Percentiles rank a stretch among this genome's conserved stretches.
phyloP scores from a whole-genome alignment of 1,140 invertebrate species.

The Aphelinus atriplicis region DNA sequence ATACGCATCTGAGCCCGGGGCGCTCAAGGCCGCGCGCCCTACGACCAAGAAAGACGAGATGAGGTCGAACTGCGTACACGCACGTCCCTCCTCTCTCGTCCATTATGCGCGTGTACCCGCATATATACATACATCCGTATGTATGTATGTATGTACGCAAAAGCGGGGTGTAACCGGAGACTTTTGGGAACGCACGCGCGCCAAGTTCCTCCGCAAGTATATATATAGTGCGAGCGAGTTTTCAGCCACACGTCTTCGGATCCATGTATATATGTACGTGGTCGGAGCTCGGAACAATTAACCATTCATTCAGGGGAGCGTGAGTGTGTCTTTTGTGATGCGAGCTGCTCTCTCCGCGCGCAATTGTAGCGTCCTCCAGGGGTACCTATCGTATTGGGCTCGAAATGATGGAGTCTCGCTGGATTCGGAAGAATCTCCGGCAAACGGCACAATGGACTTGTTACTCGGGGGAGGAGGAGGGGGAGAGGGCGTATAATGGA shows the following conservation, averaged over 20 bases:
- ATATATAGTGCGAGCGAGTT: slow-evolving; percentile 20
- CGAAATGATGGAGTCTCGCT: slow-evolving; percentile 20
- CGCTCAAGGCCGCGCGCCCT: no score
- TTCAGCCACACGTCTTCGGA: slow-evolving; percentile 28
- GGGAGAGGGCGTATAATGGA: slow-evolving; percentile 21
- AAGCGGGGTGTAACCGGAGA: slow-evolving; percentile 49
- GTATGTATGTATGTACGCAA: slow-evolving; percentile 41
- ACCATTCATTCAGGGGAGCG: slow-evolving; percentile 29
- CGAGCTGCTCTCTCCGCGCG: no score
- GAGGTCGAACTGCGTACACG: no score
- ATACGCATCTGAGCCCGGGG: background rate
- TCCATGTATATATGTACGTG: no score
- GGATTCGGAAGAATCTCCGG: slow-evolving; percentile 22
- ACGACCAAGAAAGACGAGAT: no score
- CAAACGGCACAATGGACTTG: slow-evolving; percentile 6
- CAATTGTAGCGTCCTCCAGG: no score
- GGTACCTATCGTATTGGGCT: background rate
- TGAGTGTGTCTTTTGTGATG: background rate
- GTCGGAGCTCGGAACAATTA: slow-evolving; percentile 19
- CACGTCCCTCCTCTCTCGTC: no score
- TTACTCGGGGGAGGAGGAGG: background rate
- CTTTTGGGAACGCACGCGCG: slow-evolving; percentile 50
- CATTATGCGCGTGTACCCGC: no score
- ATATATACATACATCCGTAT: no score
- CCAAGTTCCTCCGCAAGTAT: slow-evolving; percentile 10